Evolutionary conservation across 2,888 invertebrate genomes (phyloP), one percentile per base, ranked within the genome.

Genomic region (Xanthorhoe spadicearia): DNA sequence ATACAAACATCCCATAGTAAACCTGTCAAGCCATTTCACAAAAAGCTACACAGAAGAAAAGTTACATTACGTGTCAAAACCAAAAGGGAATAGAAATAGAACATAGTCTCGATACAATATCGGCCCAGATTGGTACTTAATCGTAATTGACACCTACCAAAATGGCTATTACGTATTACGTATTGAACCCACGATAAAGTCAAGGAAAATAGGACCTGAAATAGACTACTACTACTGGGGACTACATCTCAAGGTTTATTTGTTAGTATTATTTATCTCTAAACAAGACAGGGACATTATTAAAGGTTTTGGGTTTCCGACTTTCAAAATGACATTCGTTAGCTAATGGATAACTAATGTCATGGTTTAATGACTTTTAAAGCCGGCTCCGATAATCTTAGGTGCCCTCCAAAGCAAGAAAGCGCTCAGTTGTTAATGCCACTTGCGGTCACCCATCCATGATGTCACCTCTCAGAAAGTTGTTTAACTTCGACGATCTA

Each of bases 61-160:
- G 72, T 56, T 62, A 23, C 55, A 69, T 70, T 74, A 71, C 58
- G 58, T 64, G 69, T 69, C 69, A 66, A 48, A 52, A 68, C 60
- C 68, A 62, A 66, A 66, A 67, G 71, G 58, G 70, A 70, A 67
- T 68, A 62, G 50, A 63, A 70, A 70, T 67, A 62, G 58, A 59
- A 38, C 46, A 10, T 15, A 38, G 49, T 6, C 35, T 50, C 56
- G 56, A 71, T 68, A 74, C 72, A 72, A 71, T 74, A 72, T 70
- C 58, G 69, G 53, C 63, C 65, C 65, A 70, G 70, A 74, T 72
- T 71, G 72, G 70, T 64, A 66, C 66, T 71, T 74, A 74, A 71
- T 72, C 69, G 72, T 72, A 72, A 72, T 71, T 74, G 74, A 74
- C 74, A 74, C 72, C 68, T 66, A 69, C 70, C 69, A 61, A 68